Conservation (phyloP, 2,888 invertebrate species). For the Acanthococcus lagerstroemiae region DNA sequence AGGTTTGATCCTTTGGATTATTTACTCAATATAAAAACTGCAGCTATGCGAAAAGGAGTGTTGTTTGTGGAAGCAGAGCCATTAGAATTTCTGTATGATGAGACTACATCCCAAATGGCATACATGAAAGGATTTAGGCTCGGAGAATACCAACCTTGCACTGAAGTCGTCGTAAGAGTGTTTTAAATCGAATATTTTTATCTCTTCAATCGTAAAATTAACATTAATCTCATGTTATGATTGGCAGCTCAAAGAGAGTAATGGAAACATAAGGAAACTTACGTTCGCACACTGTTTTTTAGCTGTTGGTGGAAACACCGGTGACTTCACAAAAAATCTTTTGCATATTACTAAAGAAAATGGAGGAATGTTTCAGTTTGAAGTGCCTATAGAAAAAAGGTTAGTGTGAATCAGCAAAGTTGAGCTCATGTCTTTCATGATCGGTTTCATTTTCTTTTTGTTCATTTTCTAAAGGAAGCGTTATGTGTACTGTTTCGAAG, state of each 20-base stretch:
- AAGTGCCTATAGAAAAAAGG: slow-evolving; percentile 22
- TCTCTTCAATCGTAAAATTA: too few relatives aligned
- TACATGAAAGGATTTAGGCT: too few relatives aligned
- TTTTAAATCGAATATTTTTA: too few relatives aligned
- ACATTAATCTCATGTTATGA: too few relatives aligned
- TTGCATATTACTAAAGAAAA: slow-evolving; percentile 5
- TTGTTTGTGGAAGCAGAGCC: slow-evolving; percentile 16
- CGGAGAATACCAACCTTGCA: too few relatives aligned
- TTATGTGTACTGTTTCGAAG: slow-evolving; percentile 65
- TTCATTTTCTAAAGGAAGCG: slow-evolving; percentile 52
- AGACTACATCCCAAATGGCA: too few relatives aligned
- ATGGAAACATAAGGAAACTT: slow-evolving; percentile 54
- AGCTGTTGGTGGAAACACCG: slow-evolving; percentile 72
- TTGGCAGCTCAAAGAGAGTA: slow-evolving; percentile 51
- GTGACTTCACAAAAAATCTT: slow-evolving; percentile 41
- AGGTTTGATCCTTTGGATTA: slow-evolving; percentile 6
- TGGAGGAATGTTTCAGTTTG: slow-evolving; percentile 1
- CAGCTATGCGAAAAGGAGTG: not conserved
- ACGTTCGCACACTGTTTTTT: slow-evolving; percentile 66
- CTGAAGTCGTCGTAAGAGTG: too few relatives aligned
- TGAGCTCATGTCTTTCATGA: too few relatives aligned
- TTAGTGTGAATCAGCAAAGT: too few relatives aligned
- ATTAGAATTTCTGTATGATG: slow-evolving; percentile 12
- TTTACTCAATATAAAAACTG: not conserved
- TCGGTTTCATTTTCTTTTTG: too few relatives aligned